Conservation (phyloP, 2,113 vertebrate species). For the Phaethon lepturus region DNA sequence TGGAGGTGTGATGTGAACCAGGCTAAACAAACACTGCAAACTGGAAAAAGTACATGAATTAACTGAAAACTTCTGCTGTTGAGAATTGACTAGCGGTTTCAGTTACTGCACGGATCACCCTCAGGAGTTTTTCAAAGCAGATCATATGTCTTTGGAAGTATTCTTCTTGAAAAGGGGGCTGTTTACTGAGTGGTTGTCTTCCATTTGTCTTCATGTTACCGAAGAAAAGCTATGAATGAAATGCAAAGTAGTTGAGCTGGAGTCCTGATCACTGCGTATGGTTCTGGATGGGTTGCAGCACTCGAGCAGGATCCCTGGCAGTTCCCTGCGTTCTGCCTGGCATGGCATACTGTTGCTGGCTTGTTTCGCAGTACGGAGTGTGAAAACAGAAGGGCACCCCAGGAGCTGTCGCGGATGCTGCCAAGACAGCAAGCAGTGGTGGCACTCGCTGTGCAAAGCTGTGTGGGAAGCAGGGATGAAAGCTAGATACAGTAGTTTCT, state of each 20-base stretch:
- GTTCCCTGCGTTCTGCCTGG: neutral
- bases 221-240: neutral
- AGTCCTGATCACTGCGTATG: neutral
- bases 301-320: neutral
- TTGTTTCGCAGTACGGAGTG: neutral
- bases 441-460: neutral
- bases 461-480: neutral
- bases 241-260: neutral
- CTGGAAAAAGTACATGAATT: neutral
- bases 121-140: neutral
- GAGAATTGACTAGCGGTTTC: neutral
- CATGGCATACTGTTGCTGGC: neutral
- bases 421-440: neutral
- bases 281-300: neutral
- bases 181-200: neutral
- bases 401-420: neutral
- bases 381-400: slow-evolving; percentile 29
- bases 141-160: neutral
- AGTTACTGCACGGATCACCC: neutral
- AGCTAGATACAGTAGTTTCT: neutral
- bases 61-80: neutral
- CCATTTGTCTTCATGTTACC: neutral
- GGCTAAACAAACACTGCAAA: slow-evolving; percentile 17
- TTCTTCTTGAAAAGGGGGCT: neutral
- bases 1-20: slow-evolving; percentile 26